Evolutionary conservation across 2,888 invertebrate genomes (phyloP).

Genomic region (Acleris emargana): DNA sequence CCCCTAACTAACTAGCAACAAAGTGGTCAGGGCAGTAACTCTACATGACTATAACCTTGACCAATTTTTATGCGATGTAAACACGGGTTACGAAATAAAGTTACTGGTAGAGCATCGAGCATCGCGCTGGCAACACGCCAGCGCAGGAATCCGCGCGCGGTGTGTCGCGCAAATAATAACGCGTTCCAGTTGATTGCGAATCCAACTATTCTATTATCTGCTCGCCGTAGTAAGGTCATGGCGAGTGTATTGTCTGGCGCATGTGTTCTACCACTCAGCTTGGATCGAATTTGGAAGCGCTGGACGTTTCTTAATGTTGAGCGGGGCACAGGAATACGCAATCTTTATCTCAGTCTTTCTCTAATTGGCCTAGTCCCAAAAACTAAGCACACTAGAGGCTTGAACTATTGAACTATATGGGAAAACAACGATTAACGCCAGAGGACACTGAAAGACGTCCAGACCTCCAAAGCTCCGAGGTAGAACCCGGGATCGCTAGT

Average conservation of each 20-base stretch:
- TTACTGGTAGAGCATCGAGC: conserved; percentile 60
- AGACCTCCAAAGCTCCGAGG: too few species aligned
- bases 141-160: conserved; percentile 55
- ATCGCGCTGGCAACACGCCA: conserved; percentile 64
- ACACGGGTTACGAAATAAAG: conserved; percentile 76
- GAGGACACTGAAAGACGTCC: too few species aligned
- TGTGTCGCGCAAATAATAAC: conserved; percentile 60
- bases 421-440: too few species aligned
- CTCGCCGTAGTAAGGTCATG: background rate
- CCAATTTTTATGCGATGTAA: conserved; percentile 69
- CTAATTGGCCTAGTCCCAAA: too few species aligned
- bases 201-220: conserved; percentile 25
- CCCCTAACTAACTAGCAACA: background rate
- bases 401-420: too few species aligned
- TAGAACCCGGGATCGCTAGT: too few species aligned
- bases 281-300: too few species aligned
- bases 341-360: too few species aligned
- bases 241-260: background rate
- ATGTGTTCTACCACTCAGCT: too few species aligned
- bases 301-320: too few species aligned
- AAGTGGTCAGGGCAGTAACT: conserved; percentile 16
- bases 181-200: conserved; percentile 49
- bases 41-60: conserved; percentile 55
- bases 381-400: too few species aligned
- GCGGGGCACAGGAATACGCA: too few species aligned